Evolutionary conservation across 2,888 invertebrate species (phyloP), one percentile per base, ranked within the genome.

Genomic region (Drosophila borborema): DNA sequence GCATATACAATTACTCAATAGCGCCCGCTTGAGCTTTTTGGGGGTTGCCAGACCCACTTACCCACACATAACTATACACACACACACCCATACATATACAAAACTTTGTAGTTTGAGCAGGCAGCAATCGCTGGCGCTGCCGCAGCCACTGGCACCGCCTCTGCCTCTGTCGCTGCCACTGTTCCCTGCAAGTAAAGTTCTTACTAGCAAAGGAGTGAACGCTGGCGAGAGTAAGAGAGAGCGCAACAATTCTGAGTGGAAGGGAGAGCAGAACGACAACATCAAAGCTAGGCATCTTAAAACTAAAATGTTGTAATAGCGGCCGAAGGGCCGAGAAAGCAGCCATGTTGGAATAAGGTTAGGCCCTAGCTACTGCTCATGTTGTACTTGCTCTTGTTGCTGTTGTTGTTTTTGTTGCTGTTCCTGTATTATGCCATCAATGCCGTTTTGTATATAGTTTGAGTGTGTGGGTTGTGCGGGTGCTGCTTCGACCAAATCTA

Each of bases 391-490:
- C 77, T 46, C 63, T 74, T 48, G 49, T 12, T 34, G 0, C 14
- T 34, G 18, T 64, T 51, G 0, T 18, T 34, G 18, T 64, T 51
- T 14, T 69, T 79, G 53, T 18, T 48, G 61, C 31, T 71, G 69
- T 73, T 75, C 65, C 80, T 77, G 77, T 86, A 90, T 89, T 89
- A 90, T 90, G 75, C 88, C 90, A 90, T 90, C 91, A 89, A 88
- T 88, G 89, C 86, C 90, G 81, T 78, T 86, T 85, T 82, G 66
- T 87, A 86, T 74, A 87, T 87, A 89, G 82, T 86, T 86, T 67
- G 60, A 67, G 66, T 64, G 72, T 63, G 72, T 82, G 73, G 69
- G 68, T 63, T 63, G 68, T 80, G 58, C 62, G 64, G 64, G 74
- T 65, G 74, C 51, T 63, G 48, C 70, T 48, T 43, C 67, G 41